Base-by-base conservation (phyloP, 2,113 vertebrate species). In the Trematocara zebra region DNA sequence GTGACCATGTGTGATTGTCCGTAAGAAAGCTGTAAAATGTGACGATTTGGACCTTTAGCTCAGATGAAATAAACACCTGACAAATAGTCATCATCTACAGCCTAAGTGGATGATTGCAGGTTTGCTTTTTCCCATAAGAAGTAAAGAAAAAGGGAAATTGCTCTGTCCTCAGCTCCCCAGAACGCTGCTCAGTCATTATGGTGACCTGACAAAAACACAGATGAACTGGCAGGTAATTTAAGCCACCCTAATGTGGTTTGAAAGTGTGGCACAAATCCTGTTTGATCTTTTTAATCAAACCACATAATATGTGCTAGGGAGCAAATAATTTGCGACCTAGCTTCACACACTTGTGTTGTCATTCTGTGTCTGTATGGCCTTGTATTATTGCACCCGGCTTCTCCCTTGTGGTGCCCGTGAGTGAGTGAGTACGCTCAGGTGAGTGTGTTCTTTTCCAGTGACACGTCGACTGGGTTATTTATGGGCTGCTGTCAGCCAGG, bases 401-500 rank as follows among this genome's bases (percentile, higher is more conserved):
- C 91, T 93, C 91, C 90, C 80, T 14, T 5, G 37, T 85, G 92
- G 78, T 84, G 51, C 61, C 37, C 31, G 49, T 85, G 91, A 91
- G 85, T 87, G 91, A 91, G 85, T 87, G 74, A 94, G 87, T 87
- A 80, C 53, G 91, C 89, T 89, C 90, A 95, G 91, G 92, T 95
- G 94, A 95, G 89, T 83, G 82, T 88, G 82, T 90, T 95, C 83
- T 74, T 84, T 83, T 14, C 94, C 90, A 44, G 72, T 89, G 87
- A 84, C 91, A 85, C 49, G 26, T 67, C 33, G 85, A 90, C 88
- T 90, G 88, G 93, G 94, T 96, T 95, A 97, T 97, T 96, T 96
- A 96, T 97, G 95, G 93, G 90, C 88, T 87, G 92, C 93, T 96
- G 95, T 96, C 96, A 95, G 85, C 90, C 88, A 92, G 94, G 87